Conservation (phyloP, 2,797 vertebrate genomes). For the Atherinosoma microstoma region DNA sequence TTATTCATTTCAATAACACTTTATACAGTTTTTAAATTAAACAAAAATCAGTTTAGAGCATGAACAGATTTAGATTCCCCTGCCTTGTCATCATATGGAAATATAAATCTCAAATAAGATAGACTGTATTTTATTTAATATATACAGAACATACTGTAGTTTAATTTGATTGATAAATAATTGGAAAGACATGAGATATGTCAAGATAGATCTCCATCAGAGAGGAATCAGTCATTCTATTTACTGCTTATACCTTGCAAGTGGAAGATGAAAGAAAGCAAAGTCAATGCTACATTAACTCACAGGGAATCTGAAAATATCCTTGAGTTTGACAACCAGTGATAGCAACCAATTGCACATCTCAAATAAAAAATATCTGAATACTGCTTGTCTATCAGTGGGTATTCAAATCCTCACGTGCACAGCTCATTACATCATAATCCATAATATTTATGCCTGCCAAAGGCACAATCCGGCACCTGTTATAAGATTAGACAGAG, state of each 20-base stretch:
- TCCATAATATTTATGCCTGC: neutral
- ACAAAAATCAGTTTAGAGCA: neutral
- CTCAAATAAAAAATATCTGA: neutral
- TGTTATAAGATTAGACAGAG: neutral
- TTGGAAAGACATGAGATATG: neutral
- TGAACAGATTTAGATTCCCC: neutral
- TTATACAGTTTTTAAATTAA: neutral
- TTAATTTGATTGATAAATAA: neutral
- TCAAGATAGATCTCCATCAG: neutral
- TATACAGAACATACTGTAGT: neutral
- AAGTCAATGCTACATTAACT: neutral
- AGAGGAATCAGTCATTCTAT: neutral
- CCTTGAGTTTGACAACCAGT: neutral
- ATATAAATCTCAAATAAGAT: neutral
- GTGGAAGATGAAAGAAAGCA: neutral
- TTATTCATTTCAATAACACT: slow-evolving; percentile 18
- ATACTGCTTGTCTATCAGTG: neutral
- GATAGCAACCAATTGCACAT: neutral
- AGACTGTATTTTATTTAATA: neutral
- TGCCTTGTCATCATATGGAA: neutral
- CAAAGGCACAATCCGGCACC: neutral
- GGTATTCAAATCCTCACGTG: neutral
- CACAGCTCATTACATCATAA: too few relatives aligned
- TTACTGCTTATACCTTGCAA: neutral
- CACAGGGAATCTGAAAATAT: neutral